These are phyloP conservation scores for Caenorhabditis sp. DNA, from an alignment of 2,888 invertebrate species.

Conservation along the genomic window DNA sequence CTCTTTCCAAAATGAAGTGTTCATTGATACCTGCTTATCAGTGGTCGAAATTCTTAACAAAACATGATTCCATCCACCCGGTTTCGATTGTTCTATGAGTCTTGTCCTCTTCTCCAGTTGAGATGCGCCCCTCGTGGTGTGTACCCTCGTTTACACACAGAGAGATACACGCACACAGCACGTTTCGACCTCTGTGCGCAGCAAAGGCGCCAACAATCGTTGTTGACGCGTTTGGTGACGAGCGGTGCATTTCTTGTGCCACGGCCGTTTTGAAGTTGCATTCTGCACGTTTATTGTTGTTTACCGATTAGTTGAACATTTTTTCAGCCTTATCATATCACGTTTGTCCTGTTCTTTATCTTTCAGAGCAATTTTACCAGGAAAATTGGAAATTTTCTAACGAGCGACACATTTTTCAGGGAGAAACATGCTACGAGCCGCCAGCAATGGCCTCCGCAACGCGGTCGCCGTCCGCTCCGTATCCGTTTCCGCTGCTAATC, in stretches of 20 bases:
- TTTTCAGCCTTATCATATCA: slow-evolving; percentile 22
- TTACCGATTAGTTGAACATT: slow-evolving; percentile 27
- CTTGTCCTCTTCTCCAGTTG: background rate
- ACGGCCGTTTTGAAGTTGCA: slow-evolving; percentile 46
- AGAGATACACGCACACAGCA: too few species aligned
- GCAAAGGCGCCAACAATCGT: slow-evolving; percentile 14
- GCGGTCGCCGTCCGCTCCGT: slow-evolving; percentile 63
- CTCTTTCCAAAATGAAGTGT: slow-evolving; percentile 6
- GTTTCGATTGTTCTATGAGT: slow-evolving; percentile 45
- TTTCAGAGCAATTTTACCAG: background rate
- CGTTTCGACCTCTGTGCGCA: background rate
- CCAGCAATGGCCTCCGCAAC: slow-evolving; percentile 65
- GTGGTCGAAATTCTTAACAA: background rate
- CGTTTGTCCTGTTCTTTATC: slow-evolving; percentile 33
- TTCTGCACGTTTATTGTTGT: slow-evolving; percentile 54
- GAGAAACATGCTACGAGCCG: slow-evolving; percentile 68
- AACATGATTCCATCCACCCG: background rate
- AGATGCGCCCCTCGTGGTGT: slow-evolving; percentile 33
- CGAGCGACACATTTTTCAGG: too few species aligned
- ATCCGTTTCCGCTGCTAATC: slow-evolving; percentile 61
- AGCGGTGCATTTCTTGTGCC: slow-evolving; percentile 61
- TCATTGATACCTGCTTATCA: background rate
- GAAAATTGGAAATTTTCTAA: background rate
- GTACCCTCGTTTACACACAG: slow-evolving; percentile 18
- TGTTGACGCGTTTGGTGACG: slow-evolving; percentile 49